Evolutionary conservation across 1,140 invertebrate genomes (phyloP).

Genomic region (Lutraria rhynchaena): DNA sequence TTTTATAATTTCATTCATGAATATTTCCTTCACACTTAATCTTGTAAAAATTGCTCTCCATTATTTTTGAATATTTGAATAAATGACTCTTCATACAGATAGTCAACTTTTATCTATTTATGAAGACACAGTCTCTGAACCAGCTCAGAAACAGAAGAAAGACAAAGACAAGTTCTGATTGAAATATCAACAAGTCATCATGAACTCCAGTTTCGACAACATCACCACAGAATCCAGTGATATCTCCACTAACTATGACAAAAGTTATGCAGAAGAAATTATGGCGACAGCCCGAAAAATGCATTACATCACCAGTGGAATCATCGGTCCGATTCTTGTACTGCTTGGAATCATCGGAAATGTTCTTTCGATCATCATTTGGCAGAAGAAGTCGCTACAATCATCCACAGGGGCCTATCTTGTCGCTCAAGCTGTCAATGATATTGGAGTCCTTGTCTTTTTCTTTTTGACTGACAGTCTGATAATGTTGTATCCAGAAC

Average conservation of each 20-base stretch:
- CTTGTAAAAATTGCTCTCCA: too few relatives aligned
- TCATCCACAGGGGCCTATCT: slow-evolving; percentile 65
- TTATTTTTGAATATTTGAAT: too few relatives aligned
- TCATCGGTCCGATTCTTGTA: slow-evolving; percentile 58
- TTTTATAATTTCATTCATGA: too few relatives aligned
- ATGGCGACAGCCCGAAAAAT: slow-evolving; percentile 55
- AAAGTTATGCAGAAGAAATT: slow-evolving; percentile 1
- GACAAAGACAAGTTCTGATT: neutral
- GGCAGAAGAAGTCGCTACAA: slow-evolving; percentile 57
- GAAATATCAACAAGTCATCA: neutral
- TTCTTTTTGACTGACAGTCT: slow-evolving; percentile 62
- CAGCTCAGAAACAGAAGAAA: neutral
- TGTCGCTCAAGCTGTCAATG: slow-evolving; percentile 63
- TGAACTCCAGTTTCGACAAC: neutral
- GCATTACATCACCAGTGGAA: slow-evolving; percentile 60
- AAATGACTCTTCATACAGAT: too few relatives aligned
- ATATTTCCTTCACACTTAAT: too few relatives aligned
- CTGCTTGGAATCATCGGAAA: slow-evolving; percentile 65
- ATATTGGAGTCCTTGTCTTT: slow-evolving; percentile 63
- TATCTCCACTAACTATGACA: neutral
- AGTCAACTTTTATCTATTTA: too few relatives aligned
- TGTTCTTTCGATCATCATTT: slow-evolving; percentile 63
- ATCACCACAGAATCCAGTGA: neutral
- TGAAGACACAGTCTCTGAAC: too few relatives aligned
- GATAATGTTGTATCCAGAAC: slow-evolving; percentile 8